Base-by-base conservation (phyloP, 2,113 vertebrate species). In the Pampusana beccarii region DNA sequence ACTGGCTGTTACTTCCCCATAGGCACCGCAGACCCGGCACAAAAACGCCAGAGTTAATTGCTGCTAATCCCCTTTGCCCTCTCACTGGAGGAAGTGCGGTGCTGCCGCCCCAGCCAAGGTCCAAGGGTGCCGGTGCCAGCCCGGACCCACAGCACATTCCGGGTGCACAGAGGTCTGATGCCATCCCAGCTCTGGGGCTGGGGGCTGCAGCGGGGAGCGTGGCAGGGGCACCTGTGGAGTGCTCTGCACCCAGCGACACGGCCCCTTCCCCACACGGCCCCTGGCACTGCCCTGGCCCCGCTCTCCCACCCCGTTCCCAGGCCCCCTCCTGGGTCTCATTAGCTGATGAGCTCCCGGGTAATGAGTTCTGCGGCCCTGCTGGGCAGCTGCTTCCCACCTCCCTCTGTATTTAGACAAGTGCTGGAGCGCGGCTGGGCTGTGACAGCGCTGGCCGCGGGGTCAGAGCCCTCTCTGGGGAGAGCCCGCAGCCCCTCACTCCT, bases 351-450 rank as follows among this genome's bases (percentile, higher is more conserved):
- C 86, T 95, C 87, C 92, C 0, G 44, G 84, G 48, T 95, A 94
- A 95, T 96, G 93, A 92, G 91, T 86, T 91, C 58, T 92, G 80
- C 61, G 53, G 71, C 62, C 95, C 92, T 1, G 46, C 90, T 31
- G 89, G 20, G 89, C 77, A 54, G 84, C 60, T 6, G 5, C 77
- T 96, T 96, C 89, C 86, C 95, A 92, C 95, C 79, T 95, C 69
- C 21, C 44, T 31, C 60, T 8, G 13, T 93, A 91, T 96, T 97
- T 97, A 44, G 53, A 95, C 97, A 97, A 96, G 93, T 95, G 94
- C 92, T 86, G 86, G 5, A 65, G 75, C 2, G 0, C 6, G 58
- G 91, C 94, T n/a, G 93, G 72, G 85, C 73, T 2, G 3, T 64
- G 75, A 17, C 80, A 54, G 78, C 6, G 0, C 51, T 5, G 56